Evolutionary conservation across 1,140 invertebrate species (phyloP), one percentile per base, ranked within the genome.

Genomic region (Latrodectus geometricus): DNA sequence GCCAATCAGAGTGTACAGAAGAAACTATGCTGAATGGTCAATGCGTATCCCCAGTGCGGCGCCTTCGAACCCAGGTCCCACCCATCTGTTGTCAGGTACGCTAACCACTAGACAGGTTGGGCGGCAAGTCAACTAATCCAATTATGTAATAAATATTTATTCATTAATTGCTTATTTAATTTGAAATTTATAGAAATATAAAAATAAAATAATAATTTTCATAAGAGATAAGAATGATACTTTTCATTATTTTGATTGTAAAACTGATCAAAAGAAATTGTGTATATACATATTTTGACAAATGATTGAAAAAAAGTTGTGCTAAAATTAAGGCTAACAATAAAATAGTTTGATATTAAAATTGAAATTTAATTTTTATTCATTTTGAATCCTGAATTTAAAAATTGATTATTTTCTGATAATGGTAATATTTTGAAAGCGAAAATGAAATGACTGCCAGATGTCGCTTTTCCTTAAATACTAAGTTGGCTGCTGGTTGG

Each of bases 21-120:
- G 70, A 70, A 35, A 50, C 21, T 9, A 8, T 20, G 12, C 48
- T 70, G 78, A 70, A 23, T 80, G 68, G 78, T 70, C 68, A 11
- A n/a, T 17, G 65, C 15, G 52, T 69, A 54, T 15, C 49, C 66
- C n/a, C 65, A 49, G 14, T 79, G 76, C 76, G 35, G 76, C 20
- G 20, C n/a, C n/a, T n/a, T n/a, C n/a, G n/a, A n/a, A n/a, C n/a
- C n/a, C n/a, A n/a, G n/a, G n/a, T n/a, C n/a, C n/a, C n/a, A n/a
- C n/a, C n/a, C n/a, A n/a, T n/a, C n/a, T n/a, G n/a, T n/a, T n/a
- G n/a, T n/a, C n/a, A n/a, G n/a, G n/a, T n/a, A n/a, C n/a, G n/a
- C n/a, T n/a, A n/a, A n/a, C n/a, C n/a, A n/a, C n/a, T n/a, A n/a
- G n/a, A n/a, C n/a, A n/a, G n/a, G n/a, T n/a, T n/a, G n/a, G n/a